Percentiles rank a stretch among this genome's conserved stretches.
These are phyloP conservation scores for Tetheella fluctuosa DNA, from an alignment of 2,888 invertebrate genomes.

Conservation along the genomic window DNA sequence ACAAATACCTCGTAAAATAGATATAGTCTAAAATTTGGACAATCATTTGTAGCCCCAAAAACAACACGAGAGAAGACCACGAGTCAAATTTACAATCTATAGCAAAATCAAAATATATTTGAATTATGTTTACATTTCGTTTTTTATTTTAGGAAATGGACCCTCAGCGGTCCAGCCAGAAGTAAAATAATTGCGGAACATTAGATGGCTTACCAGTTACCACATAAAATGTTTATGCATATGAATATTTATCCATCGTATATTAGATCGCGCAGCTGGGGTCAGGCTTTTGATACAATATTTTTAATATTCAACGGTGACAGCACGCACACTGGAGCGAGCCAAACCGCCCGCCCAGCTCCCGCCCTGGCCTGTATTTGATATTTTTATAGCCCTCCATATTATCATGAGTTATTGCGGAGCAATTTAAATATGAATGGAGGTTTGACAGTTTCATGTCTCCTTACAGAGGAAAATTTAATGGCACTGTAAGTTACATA, in stretches of 20 bases:
- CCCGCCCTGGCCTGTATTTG: slow-evolving; percentile 61
- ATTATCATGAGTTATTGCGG: slow-evolving; percentile 77
- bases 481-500: slow-evolving; percentile 14
- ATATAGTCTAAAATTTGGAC: no score
- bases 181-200: not conserved
- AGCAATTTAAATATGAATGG: slow-evolving; percentile 76
- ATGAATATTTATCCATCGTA: slow-evolving; percentile 38
- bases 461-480: slow-evolving; percentile 45
- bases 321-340: slow-evolving; percentile 44
- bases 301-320: slow-evolving; percentile 65
- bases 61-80: no score
- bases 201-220: slow-evolving; percentile 1
- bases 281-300: slow-evolving; percentile 55
- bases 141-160: not conserved
- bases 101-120: no score
- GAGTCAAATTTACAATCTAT: no score
- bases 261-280: slow-evolving; percentile 45
- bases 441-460: slow-evolving; percentile 68
- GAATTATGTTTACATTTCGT: no score
- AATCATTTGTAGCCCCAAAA: no score
- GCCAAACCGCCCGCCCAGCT: slow-evolving; percentile 40
- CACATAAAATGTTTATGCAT: slow-evolving; percentile 21
- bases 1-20: no score
- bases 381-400: slow-evolving; percentile 78
- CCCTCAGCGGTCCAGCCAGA: not conserved